Conservation (phyloP, 2,113 vertebrate genomes). For the Cathartes aura region DNA sequence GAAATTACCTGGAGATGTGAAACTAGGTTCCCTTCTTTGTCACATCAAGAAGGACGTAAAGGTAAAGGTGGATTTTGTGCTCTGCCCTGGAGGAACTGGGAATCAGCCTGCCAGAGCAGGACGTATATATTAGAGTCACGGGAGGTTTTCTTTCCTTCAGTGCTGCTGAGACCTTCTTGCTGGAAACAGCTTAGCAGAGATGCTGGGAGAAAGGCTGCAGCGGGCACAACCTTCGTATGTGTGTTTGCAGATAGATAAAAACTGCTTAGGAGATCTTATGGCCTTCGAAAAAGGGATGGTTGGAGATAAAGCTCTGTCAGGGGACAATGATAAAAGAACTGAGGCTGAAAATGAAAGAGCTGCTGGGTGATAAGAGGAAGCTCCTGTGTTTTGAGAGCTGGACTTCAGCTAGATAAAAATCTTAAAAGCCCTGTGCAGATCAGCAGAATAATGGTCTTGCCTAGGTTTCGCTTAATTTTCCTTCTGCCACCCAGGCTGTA, state of each 20-base stretch:
- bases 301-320: slow-evolving; percentile 36
- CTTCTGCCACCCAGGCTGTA: slow-evolving; percentile 43
- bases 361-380: slow-evolving; percentile 43
- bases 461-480: slow-evolving; percentile 19
- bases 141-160: not conserved
- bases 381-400: slow-evolving; percentile 34
- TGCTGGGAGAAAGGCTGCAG: not conserved
- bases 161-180: not conserved
- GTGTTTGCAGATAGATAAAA: slow-evolving; percentile 31
- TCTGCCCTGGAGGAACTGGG: not conserved
- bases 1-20: not conserved
- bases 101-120: not conserved
- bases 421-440: slow-evolving; percentile 22
- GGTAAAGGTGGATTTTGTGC: not conserved
- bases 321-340: slow-evolving; percentile 30
- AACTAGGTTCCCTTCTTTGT: not conserved
- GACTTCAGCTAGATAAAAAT: slow-evolving; percentile 48
- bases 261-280: not conserved
- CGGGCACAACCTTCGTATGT: not conserved
- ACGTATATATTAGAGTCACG: not conserved
- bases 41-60: not conserved
- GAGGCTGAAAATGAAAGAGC: slow-evolving; percentile 56
- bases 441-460: not conserved
- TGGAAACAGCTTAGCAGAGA: not conserved
- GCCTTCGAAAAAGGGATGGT: not conserved